Percentiles rank a stretch among this genome's conserved stretches.
Conservation (phyloP, 2,888 invertebrate genomes). For the Chrysolina haemoptera region DNA sequence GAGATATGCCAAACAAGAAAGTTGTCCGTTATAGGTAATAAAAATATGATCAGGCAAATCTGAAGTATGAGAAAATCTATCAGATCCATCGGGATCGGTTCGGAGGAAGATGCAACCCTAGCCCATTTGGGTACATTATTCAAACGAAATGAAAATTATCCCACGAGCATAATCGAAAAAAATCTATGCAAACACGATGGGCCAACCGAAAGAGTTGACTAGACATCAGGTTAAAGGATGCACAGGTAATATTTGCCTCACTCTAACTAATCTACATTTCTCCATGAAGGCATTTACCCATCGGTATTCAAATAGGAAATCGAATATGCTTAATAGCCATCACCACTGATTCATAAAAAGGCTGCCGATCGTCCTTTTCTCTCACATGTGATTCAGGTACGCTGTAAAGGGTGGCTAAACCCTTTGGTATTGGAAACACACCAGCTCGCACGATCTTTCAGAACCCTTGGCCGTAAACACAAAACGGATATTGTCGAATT, state of each 20-base stretch:
- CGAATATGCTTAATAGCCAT: constrained; percentile 70
- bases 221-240: constrained; percentile 5
- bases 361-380: constrained; percentile 32
- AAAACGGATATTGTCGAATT: constrained; percentile 32
- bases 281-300: constrained; percentile 67
- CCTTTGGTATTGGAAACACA: constrained; percentile 30
- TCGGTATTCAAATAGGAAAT: constrained; percentile 69
- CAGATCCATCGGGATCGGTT: constrained; percentile 57
- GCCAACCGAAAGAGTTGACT: constrained; percentile 51
- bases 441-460: constrained; percentile 14
- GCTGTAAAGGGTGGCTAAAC: constrained; percentile 53
- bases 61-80: constrained; percentile 17
- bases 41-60: constrained; percentile 22
- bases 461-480: constrained; percentile 27
- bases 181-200: constrained; percentile 50
- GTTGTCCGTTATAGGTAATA: constrained; percentile 12
- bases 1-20: constrained; percentile 36
- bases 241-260: constrained; percentile 51
- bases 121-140: constrained; percentile 58
- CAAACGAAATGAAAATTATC: constrained; percentile 63
- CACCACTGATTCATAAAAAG: constrained; percentile 63
- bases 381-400: constrained; percentile 50
- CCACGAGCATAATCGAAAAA: constrained; percentile 66
- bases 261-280: constrained; percentile 68
- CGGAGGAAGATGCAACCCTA: constrained; percentile 61